These are phyloP conservation scores for Micrasema minimum DNA, from an alignment of 1,140 invertebrate genomes.

Conservation along the genomic window DNA sequence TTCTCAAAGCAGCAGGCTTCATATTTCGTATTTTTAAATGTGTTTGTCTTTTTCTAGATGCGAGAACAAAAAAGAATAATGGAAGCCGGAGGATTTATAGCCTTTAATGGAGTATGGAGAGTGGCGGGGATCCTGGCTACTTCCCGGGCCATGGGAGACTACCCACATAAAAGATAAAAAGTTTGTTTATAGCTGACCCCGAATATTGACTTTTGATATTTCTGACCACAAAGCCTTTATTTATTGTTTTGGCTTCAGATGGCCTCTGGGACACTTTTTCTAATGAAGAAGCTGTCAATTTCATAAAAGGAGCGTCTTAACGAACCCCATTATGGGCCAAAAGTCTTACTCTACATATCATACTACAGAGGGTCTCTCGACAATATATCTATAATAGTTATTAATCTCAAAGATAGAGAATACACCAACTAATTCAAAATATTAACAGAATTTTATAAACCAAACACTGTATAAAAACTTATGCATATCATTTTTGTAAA, in stretches of 20 bases:
- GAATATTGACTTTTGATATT: conserved; percentile 95
- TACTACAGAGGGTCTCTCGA: conserved; percentile 92
- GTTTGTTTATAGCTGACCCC: conserved; percentile 92
- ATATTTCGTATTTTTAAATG: too few species aligned
- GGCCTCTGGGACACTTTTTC: conserved; percentile 96
- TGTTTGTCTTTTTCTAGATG: conserved; percentile 67
- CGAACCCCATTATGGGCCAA: conserved; percentile 91
- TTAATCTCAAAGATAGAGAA: conserved; percentile 80
- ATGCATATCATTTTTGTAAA: too few species aligned
- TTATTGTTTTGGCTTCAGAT: conserved; percentile 93
- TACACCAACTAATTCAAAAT: not conserved
- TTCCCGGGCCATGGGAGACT: conserved; percentile 93
- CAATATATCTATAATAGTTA: conserved; percentile 94
- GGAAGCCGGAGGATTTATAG: conserved; percentile 92
- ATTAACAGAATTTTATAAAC: too few species aligned
- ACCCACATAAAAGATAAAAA: conserved; percentile 94
- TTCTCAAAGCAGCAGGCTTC: too few species aligned
- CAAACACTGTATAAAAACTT: too few species aligned
- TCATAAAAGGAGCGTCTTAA: conserved; percentile 83
- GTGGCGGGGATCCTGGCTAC: conserved; percentile 96
- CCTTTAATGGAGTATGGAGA: conserved; percentile 96
- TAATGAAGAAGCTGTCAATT: conserved; percentile 93
- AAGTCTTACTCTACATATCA: conserved; percentile 88
- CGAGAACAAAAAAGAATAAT: conserved; percentile 88
- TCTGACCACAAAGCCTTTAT: conserved; percentile 86